These are phyloP conservation scores for Pangasius krempfi DNA, from an alignment of 2,797 vertebrate species.

Conservation along the genomic window DNA sequence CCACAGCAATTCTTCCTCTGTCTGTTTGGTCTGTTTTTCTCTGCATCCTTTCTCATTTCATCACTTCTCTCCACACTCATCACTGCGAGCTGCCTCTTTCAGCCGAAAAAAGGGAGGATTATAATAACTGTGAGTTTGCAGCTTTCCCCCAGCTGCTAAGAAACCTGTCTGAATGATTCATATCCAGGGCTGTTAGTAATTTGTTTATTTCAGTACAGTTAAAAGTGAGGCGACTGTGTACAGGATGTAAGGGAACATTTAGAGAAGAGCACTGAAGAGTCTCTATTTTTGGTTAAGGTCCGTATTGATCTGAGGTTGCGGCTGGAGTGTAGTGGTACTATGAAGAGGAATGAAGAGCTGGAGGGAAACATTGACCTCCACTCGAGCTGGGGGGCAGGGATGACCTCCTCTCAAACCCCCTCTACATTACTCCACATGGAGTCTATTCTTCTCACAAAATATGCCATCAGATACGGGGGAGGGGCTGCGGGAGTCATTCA, in stretches of 20 bases:
- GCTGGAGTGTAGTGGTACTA: slow-evolving; percentile 9
- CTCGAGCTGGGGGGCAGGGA: slow-evolving; percentile 31
- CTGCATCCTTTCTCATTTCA: slow-evolving; percentile 33
- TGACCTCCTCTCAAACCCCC: slow-evolving; percentile 26
- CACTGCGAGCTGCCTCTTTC: background rate
- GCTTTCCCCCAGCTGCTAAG: slow-evolving; percentile 6
- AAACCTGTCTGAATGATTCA: slow-evolving; percentile 49
- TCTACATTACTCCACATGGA: slow-evolving; percentile 37
- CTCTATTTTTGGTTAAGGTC: slow-evolving; percentile 21
- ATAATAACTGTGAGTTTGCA: slow-evolving; percentile 37
- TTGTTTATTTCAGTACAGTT: slow-evolving; percentile 37
- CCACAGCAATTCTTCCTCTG: slow-evolving; percentile 35
- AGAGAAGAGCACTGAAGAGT: background rate
- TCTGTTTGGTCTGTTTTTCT: slow-evolving; percentile 43
- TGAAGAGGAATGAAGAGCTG: slow-evolving; percentile 25
- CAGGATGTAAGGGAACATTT: slow-evolving; percentile 20
- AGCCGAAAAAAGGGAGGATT: slow-evolving; percentile 11
- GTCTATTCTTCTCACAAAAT: slow-evolving; percentile 52
- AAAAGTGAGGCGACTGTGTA: slow-evolving; percentile 14
- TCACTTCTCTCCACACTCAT: background rate
- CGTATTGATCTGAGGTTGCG: slow-evolving; percentile 20
- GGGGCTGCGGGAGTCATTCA: slow-evolving; percentile 41
- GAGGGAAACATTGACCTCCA: slow-evolving; percentile 36
- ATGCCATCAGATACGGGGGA: slow-evolving; percentile 37
- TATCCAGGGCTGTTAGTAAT: slow-evolving; percentile 19